These are phyloP conservation scores for Fulmarus glacialis DNA, from an alignment of 2,113 vertebrate genomes.

Conservation along the genomic window DNA sequence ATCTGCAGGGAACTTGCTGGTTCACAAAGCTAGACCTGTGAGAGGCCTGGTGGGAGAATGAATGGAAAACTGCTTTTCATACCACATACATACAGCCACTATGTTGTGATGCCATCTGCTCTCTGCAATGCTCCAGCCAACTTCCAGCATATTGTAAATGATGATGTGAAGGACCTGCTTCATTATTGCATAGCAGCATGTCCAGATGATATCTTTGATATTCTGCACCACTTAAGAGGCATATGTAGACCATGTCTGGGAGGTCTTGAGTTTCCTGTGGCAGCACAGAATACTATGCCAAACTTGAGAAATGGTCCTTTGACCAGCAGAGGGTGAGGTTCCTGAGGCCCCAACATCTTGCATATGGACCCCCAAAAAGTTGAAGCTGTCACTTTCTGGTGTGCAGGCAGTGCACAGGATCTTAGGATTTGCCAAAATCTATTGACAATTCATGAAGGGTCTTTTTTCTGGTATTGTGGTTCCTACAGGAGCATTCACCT, in stretches of 20 bases:
- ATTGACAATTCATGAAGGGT: background rate
- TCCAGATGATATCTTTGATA: background rate
- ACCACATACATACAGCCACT: background rate
- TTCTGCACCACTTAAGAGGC: background rate
- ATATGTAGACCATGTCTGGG: background rate
- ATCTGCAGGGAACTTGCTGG: background rate
- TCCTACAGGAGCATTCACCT: background rate
- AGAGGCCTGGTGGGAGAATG: background rate
- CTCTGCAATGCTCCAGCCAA: background rate
- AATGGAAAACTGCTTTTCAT: background rate
- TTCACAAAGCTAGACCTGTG: background rate
- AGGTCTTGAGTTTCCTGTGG: background rate
- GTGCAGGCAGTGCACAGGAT: background rate
- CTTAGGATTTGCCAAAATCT: background rate
- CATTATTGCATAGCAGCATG: background rate
- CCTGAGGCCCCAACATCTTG: background rate
- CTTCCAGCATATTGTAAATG: background rate
- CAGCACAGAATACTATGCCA: background rate
- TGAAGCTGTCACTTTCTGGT: background rate
- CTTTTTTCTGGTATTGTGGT: background rate
- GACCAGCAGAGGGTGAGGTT: background rate
- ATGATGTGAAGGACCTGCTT: background rate
- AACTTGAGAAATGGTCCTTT: background rate
- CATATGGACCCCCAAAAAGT: background rate
- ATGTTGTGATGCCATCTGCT: background rate